Base-by-base conservation (phyloP, 2,113 vertebrate genomes). In the Salvelinus namaycush region DNA sequence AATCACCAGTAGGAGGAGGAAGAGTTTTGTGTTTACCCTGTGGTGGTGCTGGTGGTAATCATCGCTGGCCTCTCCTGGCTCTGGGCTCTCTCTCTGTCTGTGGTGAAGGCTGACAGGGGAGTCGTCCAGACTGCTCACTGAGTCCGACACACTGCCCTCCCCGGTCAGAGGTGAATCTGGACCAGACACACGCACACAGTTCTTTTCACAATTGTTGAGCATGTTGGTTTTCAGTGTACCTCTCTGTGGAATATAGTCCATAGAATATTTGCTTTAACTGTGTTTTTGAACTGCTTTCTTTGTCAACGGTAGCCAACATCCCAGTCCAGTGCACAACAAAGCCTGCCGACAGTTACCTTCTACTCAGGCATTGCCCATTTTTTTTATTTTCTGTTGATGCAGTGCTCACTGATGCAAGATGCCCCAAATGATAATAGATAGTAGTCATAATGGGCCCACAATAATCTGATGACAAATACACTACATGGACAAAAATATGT, bases 61-160 rank as follows among this genome's bases (percentile, higher is more conserved):
- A 22, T 84, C 87, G 18, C 89, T 91, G 77, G 88, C 88, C 81
- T 90, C 90, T 74, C 88, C 87, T 11, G 89, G 86, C 76, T 89
- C 87, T 0, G 85, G 89, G 82, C 90, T 91, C 51, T 88, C 87
- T 76, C 80, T 73, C 22, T 83, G 77, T 82, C 74, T 78, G 54
- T 74, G 70, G 70, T 70, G 81, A 79, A 78, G 77, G 73, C 48
- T 29, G 64, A 59, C 39, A 59, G 79, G 76, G 20, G 79, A 85
- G 64, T 72, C 70, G 18, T 90, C 91, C 60, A 86, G 74, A n/a
- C 91, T 91, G 84, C 86, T 90, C 73, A 86, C 82, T 48, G 87
- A 91, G 29, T 73, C 81, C 0, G 62, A 13, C 34, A 78, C 68
- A n/a, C 83, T 83, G 76, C 59, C 82, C 71, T 84, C 77, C 77